phyloP scores from a whole-genome alignment of 2,113 vertebrate species.

The Chionomys nivalis region DNA sequence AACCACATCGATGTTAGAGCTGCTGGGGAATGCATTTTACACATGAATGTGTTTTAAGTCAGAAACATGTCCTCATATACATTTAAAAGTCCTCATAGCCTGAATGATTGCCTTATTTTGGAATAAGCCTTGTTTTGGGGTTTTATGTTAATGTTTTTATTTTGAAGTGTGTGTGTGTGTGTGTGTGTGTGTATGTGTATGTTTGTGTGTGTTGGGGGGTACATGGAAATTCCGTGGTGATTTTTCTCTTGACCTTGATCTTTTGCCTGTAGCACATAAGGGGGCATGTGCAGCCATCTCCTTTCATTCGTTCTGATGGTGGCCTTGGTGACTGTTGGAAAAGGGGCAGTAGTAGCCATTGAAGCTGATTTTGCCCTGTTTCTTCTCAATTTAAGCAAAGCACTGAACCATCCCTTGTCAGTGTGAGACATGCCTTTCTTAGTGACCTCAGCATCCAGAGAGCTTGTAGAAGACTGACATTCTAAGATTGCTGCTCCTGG shows the following conservation, averaged over 20 bases:
- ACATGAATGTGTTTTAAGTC: background rate
- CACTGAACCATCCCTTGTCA: background rate
- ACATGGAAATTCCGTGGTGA: background rate
- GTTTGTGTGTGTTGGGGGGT: background rate
- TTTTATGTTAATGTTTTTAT: background rate
- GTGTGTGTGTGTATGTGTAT: background rate
- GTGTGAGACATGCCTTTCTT: background rate
- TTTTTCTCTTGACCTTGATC: background rate
- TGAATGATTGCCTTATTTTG: background rate
- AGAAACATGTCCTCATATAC: background rate
- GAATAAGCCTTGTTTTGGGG: background rate
- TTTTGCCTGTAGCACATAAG: background rate
- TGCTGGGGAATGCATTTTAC: background rate
- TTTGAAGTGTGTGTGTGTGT: background rate
- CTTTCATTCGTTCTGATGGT: background rate
- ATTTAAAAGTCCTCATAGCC: background rate
- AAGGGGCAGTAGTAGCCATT: background rate
- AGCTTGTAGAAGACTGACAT: background rate
- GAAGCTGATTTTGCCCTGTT: background rate
- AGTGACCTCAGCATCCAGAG: background rate
- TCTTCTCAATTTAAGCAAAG: background rate
- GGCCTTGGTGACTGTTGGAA: background rate
- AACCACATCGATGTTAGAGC: background rate
- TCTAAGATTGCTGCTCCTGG: background rate
- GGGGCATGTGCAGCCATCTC: background rate